These are phyloP conservation scores for Pediacus dermestoides DNA, from an alignment of 2,888 invertebrate species.

Conservation along the genomic window DNA sequence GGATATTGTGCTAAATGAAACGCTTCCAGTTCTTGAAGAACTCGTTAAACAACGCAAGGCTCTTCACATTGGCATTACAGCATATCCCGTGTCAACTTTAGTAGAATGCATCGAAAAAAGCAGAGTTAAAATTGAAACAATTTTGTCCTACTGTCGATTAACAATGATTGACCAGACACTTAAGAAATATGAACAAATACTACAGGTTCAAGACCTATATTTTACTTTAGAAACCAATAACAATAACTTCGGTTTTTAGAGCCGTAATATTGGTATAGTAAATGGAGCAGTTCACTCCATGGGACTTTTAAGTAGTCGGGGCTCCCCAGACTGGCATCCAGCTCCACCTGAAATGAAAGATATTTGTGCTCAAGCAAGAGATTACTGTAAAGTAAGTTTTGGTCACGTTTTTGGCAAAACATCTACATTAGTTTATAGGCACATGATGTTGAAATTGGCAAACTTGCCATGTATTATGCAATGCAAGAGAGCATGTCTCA, in stretches of 20 bases:
- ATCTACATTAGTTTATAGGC: constrained; percentile 43
- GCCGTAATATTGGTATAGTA: constrained; percentile 71
- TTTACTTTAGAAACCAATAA: constrained; percentile 5
- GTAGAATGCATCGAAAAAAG: constrained; percentile 69
- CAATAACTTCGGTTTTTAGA: constrained; percentile 52
- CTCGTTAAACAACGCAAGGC: constrained; percentile 71
- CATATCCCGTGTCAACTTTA: constrained; percentile 75
- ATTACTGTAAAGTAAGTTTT: constrained; percentile 62
- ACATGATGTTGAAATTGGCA: constrained; percentile 64
- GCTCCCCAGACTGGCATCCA: constrained; percentile 79
- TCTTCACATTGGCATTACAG: constrained; percentile 80
- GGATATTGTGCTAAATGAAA: constrained; percentile 77
- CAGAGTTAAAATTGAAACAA: constrained; percentile 58
- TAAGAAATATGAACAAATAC: constrained; percentile 67
- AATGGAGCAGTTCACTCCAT: constrained; percentile 80
- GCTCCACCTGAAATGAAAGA: constrained; percentile 62
- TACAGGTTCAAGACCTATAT: constrained; percentile 58
- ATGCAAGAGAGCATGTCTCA: constrained; percentile 60
- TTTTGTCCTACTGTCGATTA: constrained; percentile 76
- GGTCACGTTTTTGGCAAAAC: constrained; percentile 2
- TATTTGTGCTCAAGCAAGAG: constrained; percentile 59
- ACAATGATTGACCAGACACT: constrained; percentile 78
- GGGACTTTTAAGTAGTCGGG: constrained; percentile 74
- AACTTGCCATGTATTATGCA: constrained; percentile 66
- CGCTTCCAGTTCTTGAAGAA: constrained; percentile 75